A percentile compares a stretch with the other conserved stretches of the same genome.
Conservation (phyloP, 2,797 vertebrate species). For the Prionace glauca region DNA sequence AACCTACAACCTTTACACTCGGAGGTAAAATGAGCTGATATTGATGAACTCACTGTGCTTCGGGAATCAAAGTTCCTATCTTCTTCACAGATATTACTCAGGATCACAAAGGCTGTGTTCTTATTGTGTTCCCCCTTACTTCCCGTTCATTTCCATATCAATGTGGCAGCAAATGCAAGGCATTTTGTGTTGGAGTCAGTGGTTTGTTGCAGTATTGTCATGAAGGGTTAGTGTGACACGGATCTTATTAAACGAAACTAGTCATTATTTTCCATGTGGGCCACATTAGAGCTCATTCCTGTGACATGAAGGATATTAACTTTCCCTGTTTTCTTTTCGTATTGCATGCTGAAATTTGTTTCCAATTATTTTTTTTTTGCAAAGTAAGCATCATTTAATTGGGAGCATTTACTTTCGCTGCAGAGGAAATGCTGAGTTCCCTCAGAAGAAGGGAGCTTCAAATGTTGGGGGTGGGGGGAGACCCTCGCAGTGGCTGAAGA, state of each 20-base stretch:
- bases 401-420: neutral
- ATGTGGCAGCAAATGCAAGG: neutral
- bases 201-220: neutral
- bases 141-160: neutral
- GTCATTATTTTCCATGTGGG: conserved; percentile 20
- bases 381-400: conserved; percentile 34
- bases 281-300: conserved; percentile 7
- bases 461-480: neutral
- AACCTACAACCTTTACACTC: neutral
- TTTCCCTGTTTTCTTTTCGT: conserved; percentile 33
- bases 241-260: conserved; percentile 27
- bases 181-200: conserved; percentile 18
- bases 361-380: conserved; percentile 22
- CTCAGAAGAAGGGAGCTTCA: neutral
- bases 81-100: neutral
- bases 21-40: neutral
- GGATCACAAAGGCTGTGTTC: neutral
- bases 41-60: neutral
- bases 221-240: conserved; percentile 17
- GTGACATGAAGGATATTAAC: conserved; percentile 27
- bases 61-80: neutral
- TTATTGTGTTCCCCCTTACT: neutral
- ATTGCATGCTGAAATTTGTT: conserved; percentile 32
- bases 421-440: neutral
- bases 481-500: neutral